A percentile compares a stretch with the other conserved stretches of the same genome.
phyloP scores from a whole-genome alignment of 2,888 invertebrate genomes.

The Acrobasis consociella region DNA sequence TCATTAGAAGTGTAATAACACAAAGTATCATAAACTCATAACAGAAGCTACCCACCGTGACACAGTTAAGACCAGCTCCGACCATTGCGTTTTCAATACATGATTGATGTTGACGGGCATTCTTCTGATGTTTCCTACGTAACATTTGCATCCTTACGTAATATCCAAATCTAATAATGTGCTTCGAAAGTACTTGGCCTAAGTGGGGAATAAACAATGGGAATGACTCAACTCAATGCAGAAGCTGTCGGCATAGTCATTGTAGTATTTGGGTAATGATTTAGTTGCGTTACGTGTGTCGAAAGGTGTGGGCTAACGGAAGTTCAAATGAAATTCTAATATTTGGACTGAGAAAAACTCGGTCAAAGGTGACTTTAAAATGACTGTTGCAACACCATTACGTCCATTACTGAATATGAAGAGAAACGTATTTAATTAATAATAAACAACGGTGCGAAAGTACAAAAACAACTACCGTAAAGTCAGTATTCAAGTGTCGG shows the following conservation, averaged over 20 bases:
- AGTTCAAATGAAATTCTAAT: slow-evolving; percentile 15
- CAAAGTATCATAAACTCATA: slow-evolving; percentile 1
- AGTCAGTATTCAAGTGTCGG: not conserved
- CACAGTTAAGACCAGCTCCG: slow-evolving; percentile 10
- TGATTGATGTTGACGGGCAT: slow-evolving; percentile 15
- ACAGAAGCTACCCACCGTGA: slow-evolving; percentile 9
- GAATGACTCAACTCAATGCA: slow-evolving; percentile 31
- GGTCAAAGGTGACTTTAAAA: slow-evolving; percentile 1
- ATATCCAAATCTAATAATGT: slow-evolving; percentile 24
- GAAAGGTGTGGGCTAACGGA: slow-evolving; percentile 13
- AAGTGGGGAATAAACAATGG: slow-evolving; percentile 32
- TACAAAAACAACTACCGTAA: slow-evolving; percentile 14
- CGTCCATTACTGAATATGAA: not conserved
- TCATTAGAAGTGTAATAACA: not conserved
- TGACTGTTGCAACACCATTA: not conserved
- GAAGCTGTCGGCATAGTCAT: slow-evolving; percentile 27
- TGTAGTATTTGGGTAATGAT: slow-evolving; percentile 31
- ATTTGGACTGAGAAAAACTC: slow-evolving; percentile 5
- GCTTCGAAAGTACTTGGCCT: slow-evolving; percentile 28
- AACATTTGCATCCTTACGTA: slow-evolving; percentile 19
- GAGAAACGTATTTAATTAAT: not conserved
- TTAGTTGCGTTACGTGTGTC: slow-evolving; percentile 28
- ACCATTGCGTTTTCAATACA: slow-evolving; percentile 16
- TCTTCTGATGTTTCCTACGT: slow-evolving; percentile 16
- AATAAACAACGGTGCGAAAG: slow-evolving; percentile 1